Evolutionary conservation across 2,113 vertebrate species (phyloP).

Genomic region (Promerops cafer): DNA sequence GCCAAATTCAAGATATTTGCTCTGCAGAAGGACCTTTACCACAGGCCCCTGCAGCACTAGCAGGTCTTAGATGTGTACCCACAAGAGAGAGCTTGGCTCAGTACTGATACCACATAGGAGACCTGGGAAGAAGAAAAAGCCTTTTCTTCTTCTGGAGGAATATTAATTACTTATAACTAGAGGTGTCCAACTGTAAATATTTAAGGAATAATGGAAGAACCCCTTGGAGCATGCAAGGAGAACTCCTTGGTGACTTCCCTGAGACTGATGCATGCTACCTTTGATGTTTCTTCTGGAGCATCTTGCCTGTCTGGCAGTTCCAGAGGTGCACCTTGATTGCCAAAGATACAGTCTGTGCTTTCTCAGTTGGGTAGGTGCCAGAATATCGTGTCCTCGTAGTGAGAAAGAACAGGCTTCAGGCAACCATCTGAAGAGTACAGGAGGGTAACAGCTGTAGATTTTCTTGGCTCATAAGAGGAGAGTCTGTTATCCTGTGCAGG

Average conservation of each 20-base stretch:
- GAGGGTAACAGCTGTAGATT: not conserved
- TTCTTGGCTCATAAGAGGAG: not conserved
- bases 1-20: not conserved
- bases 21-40: not conserved
- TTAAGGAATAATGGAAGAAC: not conserved
- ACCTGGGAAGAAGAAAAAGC: not conserved
- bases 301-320: not conserved
- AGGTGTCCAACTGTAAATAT: not conserved
- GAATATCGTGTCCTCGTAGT: not conserved
- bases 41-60: not conserved
- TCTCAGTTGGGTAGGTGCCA: not conserved
- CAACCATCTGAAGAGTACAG: not conserved
- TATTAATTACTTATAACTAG: not conserved
- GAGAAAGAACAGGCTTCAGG: not conserved
- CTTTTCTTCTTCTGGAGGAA: not conserved
- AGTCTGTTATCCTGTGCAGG: not conserved
- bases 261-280: not conserved
- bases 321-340: not conserved
- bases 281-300: not conserved
- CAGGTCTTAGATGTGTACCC: not conserved
- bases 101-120: not conserved
- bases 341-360: not conserved
- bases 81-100: not conserved
- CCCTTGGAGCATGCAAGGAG: not conserved
- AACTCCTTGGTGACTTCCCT: not conserved